Evolutionary conservation across 2,888 invertebrate species (phyloP).

Genomic region (Ypsolopha sequella): DNA sequence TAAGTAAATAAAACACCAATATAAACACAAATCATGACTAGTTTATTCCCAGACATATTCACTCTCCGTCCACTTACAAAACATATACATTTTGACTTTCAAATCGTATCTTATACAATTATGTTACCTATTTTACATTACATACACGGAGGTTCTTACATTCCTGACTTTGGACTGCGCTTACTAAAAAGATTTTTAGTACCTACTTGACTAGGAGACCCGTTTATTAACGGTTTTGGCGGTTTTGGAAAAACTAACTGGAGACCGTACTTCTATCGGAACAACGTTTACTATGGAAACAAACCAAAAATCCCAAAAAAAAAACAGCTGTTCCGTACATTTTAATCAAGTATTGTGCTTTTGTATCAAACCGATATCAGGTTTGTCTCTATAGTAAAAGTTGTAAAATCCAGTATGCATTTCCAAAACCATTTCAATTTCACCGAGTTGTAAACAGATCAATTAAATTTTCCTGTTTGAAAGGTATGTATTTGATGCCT

Average conservation of each 20-base stretch:
- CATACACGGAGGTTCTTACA: constrained; percentile 11
- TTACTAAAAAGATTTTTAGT: not conserved
- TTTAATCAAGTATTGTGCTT: no score
- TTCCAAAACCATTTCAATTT: no score
- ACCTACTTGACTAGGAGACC: not conserved
- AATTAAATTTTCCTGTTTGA: no score
- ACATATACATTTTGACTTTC: constrained; percentile 14
- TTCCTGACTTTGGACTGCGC: not conserved
- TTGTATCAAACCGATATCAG: no score
- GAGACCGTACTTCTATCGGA: not conserved
- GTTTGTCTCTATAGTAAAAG: no score
- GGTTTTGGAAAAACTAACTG: no score
- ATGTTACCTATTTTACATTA: constrained; percentile 20
- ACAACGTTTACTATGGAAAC: no score
- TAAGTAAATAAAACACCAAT: constrained; percentile 32
- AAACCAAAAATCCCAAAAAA: not conserved
- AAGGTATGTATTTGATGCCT: no score
- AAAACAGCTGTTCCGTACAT: not conserved
- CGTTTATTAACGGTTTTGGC: not conserved
- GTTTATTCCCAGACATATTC: constrained; percentile 58
- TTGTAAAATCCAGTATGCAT: no score
- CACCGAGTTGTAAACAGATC: no score
- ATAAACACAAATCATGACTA: constrained; percentile 59
- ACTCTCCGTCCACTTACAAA: constrained; percentile 20
- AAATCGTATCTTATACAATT: constrained; percentile 30